Percentiles rank a stretch among this genome's conserved stretches.
Evolutionary conservation across 2,888 invertebrate genomes (phyloP).

Genomic region (Eubasilissa splendida): DNA sequence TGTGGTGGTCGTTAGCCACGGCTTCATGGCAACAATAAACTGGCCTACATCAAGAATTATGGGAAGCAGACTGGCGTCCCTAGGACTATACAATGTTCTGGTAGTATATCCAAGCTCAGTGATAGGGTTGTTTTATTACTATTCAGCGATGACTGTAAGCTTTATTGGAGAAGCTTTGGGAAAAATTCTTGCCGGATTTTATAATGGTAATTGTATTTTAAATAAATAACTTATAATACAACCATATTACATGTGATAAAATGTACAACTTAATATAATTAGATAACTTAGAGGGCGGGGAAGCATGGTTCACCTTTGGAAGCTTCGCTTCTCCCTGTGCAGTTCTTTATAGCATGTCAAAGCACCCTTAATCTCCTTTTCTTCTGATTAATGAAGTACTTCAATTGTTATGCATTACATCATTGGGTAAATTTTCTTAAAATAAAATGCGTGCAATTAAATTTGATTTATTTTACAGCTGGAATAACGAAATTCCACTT

Average conservation of each 20-base stretch:
- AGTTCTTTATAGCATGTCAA: no score
- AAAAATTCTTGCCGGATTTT: conserved; percentile 63
- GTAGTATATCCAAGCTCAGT: conserved; percentile 68
- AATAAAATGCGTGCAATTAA: no score
- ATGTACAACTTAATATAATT: no score
- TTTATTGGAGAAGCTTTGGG: conserved; percentile 67
- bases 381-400: no score
- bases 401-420: neutral
- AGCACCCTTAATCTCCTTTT: no score
- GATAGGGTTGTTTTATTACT: conserved; percentile 66
- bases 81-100: conserved; percentile 63
- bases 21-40: conserved; percentile 61
- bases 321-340: no score
- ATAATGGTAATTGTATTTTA: conserved; percentile 60
- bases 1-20: conserved; percentile 66
- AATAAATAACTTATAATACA: neutral
- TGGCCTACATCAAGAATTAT: conserved; percentile 56
- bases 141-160: conserved; percentile 65
- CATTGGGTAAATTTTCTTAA: no score
- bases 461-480: neutral
- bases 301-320: no score
- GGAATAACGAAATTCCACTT: conserved; percentile 39
- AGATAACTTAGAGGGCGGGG: no score
- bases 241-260: no score
- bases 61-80: conserved; percentile 57